Conservation (phyloP, 2,797 vertebrate genomes). For the Falco berigora region DNA sequence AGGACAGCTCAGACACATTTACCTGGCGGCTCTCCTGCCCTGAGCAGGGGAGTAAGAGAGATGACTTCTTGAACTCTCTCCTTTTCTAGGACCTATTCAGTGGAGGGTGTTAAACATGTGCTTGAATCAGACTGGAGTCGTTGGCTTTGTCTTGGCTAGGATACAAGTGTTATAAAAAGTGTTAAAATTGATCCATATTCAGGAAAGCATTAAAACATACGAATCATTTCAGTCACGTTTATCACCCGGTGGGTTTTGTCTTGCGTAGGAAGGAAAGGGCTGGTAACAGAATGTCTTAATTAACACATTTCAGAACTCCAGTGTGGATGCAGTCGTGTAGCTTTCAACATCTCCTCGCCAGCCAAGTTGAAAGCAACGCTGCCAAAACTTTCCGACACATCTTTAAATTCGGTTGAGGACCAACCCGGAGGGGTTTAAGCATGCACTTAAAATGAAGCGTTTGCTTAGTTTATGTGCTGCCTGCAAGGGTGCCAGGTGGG, state of each 20-base stretch:
- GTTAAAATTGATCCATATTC: slow-evolving; percentile 22
- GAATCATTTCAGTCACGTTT: slow-evolving; percentile 14
- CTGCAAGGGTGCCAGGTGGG: not conserved
- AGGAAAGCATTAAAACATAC: slow-evolving; percentile 23
- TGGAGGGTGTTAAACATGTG: not conserved
- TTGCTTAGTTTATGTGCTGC: not conserved
- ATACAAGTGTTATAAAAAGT: not conserved
- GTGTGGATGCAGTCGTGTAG: not conserved
- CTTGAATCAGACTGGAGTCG: not conserved
- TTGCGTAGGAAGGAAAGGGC: slow-evolving; percentile 26
- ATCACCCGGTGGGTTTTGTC: slow-evolving; percentile 16
- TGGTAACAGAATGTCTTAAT: slow-evolving; percentile 47
- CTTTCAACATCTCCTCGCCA: not conserved
- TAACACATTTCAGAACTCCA: slow-evolving; percentile 45
- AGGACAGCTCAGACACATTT: not conserved
- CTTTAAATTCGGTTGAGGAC: not conserved
- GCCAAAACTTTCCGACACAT: slow-evolving; percentile 22
- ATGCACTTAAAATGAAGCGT: not conserved
- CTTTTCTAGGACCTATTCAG: not conserved
- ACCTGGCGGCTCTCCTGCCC: not conserved
- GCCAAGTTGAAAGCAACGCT: slow-evolving; percentile 1
- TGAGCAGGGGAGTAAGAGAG: not conserved
- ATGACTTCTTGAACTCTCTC: slow-evolving; percentile 12
- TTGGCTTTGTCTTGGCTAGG: not conserved
- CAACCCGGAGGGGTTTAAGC: not conserved